Evolutionary conservation across 2,797 vertebrate genomes (phyloP), one percentile per base, ranked within the genome.

Genomic region (Enoplosus armatus): DNA sequence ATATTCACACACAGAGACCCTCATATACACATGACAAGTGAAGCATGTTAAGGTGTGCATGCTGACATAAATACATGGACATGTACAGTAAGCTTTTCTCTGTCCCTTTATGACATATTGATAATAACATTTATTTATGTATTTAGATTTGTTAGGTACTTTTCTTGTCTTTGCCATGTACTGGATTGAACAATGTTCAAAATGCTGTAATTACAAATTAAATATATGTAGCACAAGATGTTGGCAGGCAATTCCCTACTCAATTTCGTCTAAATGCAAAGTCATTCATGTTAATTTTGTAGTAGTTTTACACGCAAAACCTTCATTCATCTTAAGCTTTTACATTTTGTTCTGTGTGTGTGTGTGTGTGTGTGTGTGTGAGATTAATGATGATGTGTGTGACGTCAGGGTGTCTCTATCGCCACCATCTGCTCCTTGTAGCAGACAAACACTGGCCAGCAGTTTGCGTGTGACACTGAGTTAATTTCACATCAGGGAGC

Each of bases 311-410:
- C n/a, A 51, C 54, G 54, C 11, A 37, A 37, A 26, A 63, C 7
- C 11, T 27, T 55, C 1, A 0, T 20, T 74, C 22, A 54, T 66
- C 6, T 53, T 62, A n/a, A 59, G 26, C 54, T 59, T 56, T 79
- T 55, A 64, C 68, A 79, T 61, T 61, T 56, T 24, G 16, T 62
- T 45, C 27, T 63, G 43, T 43, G 29, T 51, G 26, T 63, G 61
- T 67, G 65, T 75, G 29, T 56, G 72, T 59, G 54, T 65, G 48
- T 68, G 29, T 47, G 51, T 50, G 24, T 39, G 62, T 54, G 58
- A 90, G 91, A 93, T 93, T 93, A 43, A 94, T 93, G 92, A 91
- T 93, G 73, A 91, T 85, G 88, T 79, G 72, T 60, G 74, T 90
- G 90, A 88, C 77, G 86, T 92, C 86, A 77, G 58, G 66, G 43